phyloP scores from a whole-genome alignment of 2,113 vertebrate species.

The Apodemus speciosus region DNA sequence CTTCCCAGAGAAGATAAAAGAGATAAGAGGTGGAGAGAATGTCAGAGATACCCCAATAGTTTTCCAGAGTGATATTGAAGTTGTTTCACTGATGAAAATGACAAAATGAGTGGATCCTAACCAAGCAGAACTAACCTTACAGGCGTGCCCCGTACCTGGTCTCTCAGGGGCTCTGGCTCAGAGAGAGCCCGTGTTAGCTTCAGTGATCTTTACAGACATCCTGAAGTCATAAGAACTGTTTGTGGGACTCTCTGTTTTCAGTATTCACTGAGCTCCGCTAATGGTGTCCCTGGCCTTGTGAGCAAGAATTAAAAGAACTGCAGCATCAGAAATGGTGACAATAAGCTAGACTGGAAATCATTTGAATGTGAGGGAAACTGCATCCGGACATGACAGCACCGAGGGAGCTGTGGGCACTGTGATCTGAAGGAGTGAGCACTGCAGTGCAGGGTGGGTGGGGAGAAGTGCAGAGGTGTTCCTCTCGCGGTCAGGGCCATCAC shows the following conservation, averaged over 20 bases:
- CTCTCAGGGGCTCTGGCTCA: background rate
- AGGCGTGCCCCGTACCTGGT: background rate
- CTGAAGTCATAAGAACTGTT: background rate
- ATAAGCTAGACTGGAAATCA: background rate
- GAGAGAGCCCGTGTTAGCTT: background rate
- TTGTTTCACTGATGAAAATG: background rate
- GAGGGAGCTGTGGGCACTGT: background rate
- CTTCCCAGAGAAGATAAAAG: background rate
- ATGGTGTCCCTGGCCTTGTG: background rate
- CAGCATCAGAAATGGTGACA: conserved; percentile 31
- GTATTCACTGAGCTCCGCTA: background rate
- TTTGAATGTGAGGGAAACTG: conserved; percentile 17
- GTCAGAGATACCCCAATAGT: background rate
- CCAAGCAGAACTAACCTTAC: background rate
- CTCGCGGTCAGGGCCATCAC: background rate
- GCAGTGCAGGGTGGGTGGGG: background rate
- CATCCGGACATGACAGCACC: background rate
- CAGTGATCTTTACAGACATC: background rate
- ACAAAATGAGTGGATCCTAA: background rate
- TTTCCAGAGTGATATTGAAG: background rate
- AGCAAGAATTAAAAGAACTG: conserved; percentile 39
- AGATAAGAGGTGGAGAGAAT: background rate
- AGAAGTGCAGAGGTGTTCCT: background rate
- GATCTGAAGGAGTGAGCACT: background rate
- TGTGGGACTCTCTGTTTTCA: background rate